phyloP scores from a whole-genome alignment of 2,113 vertebrate genomes.

The Epinephelus fuscoguttatus region DNA sequence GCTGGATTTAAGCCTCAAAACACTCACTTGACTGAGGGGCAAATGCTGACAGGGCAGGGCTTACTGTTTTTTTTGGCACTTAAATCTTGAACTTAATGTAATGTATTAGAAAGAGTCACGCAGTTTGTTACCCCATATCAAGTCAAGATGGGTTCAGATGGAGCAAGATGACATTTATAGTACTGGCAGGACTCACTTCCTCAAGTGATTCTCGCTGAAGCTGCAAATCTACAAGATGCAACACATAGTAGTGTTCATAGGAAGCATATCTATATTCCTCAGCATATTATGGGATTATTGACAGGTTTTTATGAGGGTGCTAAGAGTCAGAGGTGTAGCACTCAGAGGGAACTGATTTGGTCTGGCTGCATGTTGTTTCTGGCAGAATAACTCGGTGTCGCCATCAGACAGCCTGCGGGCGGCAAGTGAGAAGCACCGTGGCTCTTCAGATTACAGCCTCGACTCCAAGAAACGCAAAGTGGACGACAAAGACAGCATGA shows the following conservation, averaged over 20 bases:
- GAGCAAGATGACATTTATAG: not conserved
- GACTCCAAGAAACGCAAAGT: conserved; percentile 97
- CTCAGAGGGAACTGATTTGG: conserved; percentile 32
- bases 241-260: not conserved
- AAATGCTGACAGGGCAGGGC: not conserved
- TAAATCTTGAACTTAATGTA: not conserved
- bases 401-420: conserved; percentile 94
- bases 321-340: not conserved
- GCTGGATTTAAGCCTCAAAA: conserved; percentile 31
- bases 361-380: conserved; percentile 45
- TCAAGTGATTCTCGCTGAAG: not conserved
- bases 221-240: not conserved
- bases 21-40: conserved; percentile 1
- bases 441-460: conserved; percentile 91
- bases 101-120: not conserved
- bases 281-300: not conserved
- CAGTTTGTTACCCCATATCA: not conserved
- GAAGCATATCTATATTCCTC: not conserved
- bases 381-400: conserved; percentile 95
- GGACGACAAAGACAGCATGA: conserved; percentile 96
- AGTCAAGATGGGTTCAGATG: conserved; percentile 1
- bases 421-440: conserved; percentile 93
- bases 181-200: not conserved
- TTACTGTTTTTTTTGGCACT: not conserved
- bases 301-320: not conserved